Conservation (phyloP, 2,113 vertebrate genomes). For the Oncorhynchus kisutch region DNA sequence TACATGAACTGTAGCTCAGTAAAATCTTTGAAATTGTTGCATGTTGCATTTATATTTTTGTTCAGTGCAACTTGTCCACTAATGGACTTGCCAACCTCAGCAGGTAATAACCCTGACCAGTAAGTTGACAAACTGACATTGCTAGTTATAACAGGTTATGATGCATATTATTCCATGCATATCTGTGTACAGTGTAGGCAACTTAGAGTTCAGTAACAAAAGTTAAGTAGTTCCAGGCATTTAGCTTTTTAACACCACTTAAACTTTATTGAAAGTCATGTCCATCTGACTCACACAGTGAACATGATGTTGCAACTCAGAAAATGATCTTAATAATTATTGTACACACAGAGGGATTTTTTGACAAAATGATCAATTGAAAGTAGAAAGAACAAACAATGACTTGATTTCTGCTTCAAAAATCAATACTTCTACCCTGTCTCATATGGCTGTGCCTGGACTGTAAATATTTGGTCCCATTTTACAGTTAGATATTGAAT, state of each 20-base stretch:
- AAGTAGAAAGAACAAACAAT: background rate
- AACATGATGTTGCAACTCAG: conserved; percentile 33
- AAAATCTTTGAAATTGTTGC: too few species aligned
- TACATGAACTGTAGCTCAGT: too few species aligned
- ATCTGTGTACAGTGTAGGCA: background rate
- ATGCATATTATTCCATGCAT: background rate
- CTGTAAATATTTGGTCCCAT: conserved; percentile 49
- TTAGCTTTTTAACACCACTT: background rate
- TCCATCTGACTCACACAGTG: conserved; percentile 30
- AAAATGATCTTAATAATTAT: conserved; percentile 30
- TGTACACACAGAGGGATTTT: background rate
- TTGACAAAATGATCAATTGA: background rate
- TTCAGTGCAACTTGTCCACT: background rate
- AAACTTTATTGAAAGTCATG: conserved; percentile 46
- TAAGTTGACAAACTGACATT: background rate
- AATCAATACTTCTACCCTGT: conserved; percentile 10
- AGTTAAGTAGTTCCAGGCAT: background rate
- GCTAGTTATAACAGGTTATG: background rate
- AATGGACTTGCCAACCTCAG: background rate
- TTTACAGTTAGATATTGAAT: background rate
- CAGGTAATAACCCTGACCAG: background rate
- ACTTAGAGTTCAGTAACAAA: background rate
- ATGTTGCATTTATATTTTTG: too few species aligned
- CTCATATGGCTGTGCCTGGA: conserved; percentile 17
- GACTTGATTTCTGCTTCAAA: background rate